Base-by-base conservation (phyloP, 2,888 invertebrate species). In the Cyrtodaria siliqua region DNA sequence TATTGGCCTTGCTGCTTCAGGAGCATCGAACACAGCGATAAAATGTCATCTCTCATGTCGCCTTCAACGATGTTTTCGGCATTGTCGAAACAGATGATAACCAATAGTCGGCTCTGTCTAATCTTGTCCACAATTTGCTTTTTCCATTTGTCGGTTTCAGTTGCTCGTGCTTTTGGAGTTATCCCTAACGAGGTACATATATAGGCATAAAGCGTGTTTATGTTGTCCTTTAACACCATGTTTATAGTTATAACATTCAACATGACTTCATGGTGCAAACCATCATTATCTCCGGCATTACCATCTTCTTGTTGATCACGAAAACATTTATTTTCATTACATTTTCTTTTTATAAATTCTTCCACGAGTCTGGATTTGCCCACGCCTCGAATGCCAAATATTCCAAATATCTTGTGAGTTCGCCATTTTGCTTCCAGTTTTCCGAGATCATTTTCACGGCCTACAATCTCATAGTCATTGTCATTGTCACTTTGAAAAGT, bases 1-100 rank as follows among this genome's bases (percentile, higher is more conserved):
- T 52, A 52, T 2, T 20, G 38, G 52, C 60, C 59, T n/a, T 53
- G 44, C 14, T 64, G 20, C 33, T 60, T 68, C 9, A 60, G n/a
- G 1, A 60, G 2, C 44, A 52, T 52, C 20, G 27, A 23, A 9
- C 50, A 12, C 12, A 68, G 23, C 6, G 44, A 44, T 9, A 68
- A 27, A 59, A 68, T 53, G 14, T 50, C 60, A n/a, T 18, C 44
- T n/a, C 52, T 20, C 12, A 60, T 49, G 38, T 27, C 47, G 2
- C 40, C 18, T 60, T 60, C 68, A 18, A 68, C 53, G 4, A 60
- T 52, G 20, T 60, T 44, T 27, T 68, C 68, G 0, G 68, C 68
- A 44, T 68, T 60, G 33, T 68, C 68, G 29, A 68, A 68, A 2
- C 59, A 40, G 2, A 68, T 2, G 2, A 52, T 24, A 26, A 52